Evolutionary conservation across 1,140 invertebrate species (phyloP).

Genomic region (Orchesella cincta): DNA sequence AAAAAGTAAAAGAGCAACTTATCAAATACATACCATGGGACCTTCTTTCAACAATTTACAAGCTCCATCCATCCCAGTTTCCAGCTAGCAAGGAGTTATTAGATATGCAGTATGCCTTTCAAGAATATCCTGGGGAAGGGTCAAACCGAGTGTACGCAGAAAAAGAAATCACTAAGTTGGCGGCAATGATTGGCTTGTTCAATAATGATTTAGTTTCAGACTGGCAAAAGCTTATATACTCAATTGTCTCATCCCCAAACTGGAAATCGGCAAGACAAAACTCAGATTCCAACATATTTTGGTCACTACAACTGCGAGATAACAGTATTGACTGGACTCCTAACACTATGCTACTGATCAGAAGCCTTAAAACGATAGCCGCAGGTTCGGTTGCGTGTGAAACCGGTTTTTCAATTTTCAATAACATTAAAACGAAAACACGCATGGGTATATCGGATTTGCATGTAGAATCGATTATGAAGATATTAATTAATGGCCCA

Average conservation of each 20-base stretch:
- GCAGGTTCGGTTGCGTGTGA: background rate
- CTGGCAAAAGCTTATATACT: background rate
- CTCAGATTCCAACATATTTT: background rate
- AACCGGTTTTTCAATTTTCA: background rate
- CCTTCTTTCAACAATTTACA: background rate
- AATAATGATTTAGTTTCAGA: background rate
- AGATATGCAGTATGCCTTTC: background rate
- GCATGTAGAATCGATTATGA: background rate
- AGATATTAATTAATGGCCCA: background rate
- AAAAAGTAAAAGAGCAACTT: background rate
- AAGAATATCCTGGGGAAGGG: background rate
- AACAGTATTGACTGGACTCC: background rate
- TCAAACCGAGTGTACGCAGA: background rate
- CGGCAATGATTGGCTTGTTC: background rate
- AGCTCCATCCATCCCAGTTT: background rate
- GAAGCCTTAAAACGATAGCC: background rate
- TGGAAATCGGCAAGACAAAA: background rate
- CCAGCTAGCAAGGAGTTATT: background rate
- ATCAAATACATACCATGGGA: background rate
- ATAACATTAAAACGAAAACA: background rate
- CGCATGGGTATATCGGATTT: background rate
- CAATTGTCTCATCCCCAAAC: background rate
- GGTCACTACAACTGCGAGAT: background rate
- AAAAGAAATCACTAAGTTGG: background rate
- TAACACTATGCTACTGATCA: background rate